Evolutionary conservation across 1,140 invertebrate genomes (phyloP).

Genomic region (Anthonomus grandis): DNA sequence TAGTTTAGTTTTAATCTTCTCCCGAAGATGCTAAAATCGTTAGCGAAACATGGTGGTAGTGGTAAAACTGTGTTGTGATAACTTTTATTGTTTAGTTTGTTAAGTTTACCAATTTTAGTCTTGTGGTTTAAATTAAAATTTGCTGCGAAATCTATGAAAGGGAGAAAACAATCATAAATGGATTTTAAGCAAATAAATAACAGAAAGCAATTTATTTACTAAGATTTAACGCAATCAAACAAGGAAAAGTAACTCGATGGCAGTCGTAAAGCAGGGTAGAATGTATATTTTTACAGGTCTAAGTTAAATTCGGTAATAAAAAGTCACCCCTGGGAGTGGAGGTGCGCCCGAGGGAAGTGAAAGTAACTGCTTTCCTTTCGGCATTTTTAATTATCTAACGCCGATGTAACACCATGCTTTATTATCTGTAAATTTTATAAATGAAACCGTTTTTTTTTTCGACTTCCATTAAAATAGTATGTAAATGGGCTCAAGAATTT

Average conservation of each 20-base stretch:
- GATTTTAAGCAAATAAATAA: not conserved
- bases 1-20: too few species aligned
- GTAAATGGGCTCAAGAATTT: constrained; percentile 28
- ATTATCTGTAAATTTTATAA: constrained; percentile 35
- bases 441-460: constrained; percentile 30
- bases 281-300: constrained; percentile 25
- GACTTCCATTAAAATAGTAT: constrained; percentile 32
- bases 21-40: too few species aligned
- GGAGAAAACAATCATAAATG: too few species aligned
- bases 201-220: not conserved
- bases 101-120: too few species aligned
- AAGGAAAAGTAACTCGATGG: constrained; percentile 2
- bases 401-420: constrained; percentile 25
- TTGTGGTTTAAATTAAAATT: too few species aligned
- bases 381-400: constrained; percentile 33
- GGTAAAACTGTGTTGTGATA: too few species aligned
- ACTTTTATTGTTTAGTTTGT: too few species aligned
- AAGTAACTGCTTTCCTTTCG: constrained; percentile 22
- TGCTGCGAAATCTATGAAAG: too few species aligned
- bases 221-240: not conserved
- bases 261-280: constrained; percentile 9
- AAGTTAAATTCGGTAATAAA: constrained; percentile 29
- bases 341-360: constrained; percentile 7
- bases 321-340: constrained; percentile 18
- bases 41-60: too few species aligned